Conservation (phyloP, 2,113 vertebrate genomes). For the Labeo rohita region DNA sequence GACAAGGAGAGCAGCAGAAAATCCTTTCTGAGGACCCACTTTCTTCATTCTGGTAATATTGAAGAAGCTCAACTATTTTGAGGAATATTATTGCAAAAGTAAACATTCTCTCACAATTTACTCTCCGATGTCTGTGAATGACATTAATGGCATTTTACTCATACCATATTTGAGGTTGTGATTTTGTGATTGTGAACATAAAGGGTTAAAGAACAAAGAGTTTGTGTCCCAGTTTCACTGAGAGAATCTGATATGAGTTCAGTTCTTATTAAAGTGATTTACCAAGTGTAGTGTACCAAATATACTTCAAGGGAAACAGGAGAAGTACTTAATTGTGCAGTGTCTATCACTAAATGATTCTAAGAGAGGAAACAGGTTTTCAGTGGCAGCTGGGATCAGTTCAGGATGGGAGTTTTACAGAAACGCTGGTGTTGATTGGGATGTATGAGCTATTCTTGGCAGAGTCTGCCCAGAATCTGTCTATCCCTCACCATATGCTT, state of each 20-base stretch:
- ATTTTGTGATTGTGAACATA: not conserved
- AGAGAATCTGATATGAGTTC: not conserved
- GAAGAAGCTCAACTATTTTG: not conserved
- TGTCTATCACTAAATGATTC: not conserved
- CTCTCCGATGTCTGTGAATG: not conserved
- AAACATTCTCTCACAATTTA: not conserved
- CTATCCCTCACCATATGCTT: not conserved
- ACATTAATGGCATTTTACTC: not conserved
- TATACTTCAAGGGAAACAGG: not conserved
- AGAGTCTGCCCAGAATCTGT: not conserved
- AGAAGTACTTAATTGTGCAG: not conserved
- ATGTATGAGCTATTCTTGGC: slow-evolving; percentile 6
- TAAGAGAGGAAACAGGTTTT: not conserved
- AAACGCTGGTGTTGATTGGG: slow-evolving; percentile 13
- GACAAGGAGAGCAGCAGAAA: not conserved
- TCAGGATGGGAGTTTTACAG: slow-evolving; percentile 7
- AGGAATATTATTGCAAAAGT: not conserved
- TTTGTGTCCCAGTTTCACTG: not conserved
- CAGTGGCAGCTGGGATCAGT: slow-evolving; percentile 20
- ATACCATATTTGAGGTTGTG: not conserved
- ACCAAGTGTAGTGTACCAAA: not conserved
- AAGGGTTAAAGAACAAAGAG: not conserved
- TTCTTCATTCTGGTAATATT: not conserved
- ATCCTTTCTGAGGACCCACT: no score
- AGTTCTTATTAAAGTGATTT: not conserved